Conservation (phyloP, 1,140 invertebrate species). For the Halyomorpha halys region DNA sequence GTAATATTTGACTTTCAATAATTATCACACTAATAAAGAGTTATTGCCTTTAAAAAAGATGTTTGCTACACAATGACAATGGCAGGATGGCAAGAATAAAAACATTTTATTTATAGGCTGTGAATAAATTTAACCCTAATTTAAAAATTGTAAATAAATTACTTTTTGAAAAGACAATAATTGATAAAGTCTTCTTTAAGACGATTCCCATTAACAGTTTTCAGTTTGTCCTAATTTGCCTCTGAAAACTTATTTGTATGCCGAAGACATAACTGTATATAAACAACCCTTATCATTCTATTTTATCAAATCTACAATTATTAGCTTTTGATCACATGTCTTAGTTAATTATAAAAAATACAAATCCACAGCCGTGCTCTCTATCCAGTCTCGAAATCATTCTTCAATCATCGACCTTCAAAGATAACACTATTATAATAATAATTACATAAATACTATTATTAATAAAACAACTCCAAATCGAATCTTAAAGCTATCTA, state of each 20-base stretch:
- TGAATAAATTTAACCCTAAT: too few species aligned
- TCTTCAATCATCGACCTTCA: conserved; percentile 18
- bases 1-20: too few species aligned
- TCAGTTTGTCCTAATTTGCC: conserved; percentile 9
- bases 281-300: conserved; percentile 14
- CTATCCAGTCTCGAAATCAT: conserved; percentile 24
- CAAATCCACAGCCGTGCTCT: conserved; percentile 28
- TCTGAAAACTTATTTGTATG: not conserved
- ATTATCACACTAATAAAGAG: conserved; percentile 11
- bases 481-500: conserved; percentile 23
- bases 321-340: conserved; percentile 21
- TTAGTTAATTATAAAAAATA: conserved; percentile 27
- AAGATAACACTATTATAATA: conserved; percentile 18
- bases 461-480: conserved; percentile 23
- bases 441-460: conserved; percentile 25
- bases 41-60: conserved; percentile 10
- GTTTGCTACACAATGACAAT: not conserved
- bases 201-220: not conserved
- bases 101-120: too few species aligned
- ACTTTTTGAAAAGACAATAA: too few species aligned
- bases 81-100: conserved; percentile 13
- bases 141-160: too few species aligned
- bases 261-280: conserved; percentile 1
- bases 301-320: conserved; percentile 21
- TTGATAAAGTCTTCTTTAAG: too few species aligned